Evolutionary conservation across 2,888 invertebrate species (phyloP).

Genomic region (Carcina quercana): DNA sequence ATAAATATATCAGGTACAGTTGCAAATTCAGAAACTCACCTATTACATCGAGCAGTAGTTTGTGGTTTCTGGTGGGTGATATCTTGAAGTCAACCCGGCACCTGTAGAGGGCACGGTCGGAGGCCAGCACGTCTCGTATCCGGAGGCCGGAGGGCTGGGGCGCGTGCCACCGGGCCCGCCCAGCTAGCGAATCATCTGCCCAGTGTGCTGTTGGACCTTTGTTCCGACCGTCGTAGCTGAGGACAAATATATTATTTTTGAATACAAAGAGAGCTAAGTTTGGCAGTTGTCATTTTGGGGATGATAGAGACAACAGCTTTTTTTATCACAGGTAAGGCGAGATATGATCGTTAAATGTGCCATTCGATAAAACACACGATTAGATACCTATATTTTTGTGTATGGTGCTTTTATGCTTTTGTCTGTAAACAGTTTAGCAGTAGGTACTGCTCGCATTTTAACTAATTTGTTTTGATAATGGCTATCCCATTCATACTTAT

Average conservation of each 20-base stretch:
- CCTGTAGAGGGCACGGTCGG: constrained; percentile 85
- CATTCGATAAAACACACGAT: no score
- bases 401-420: no score
- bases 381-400: no score
- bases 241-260: constrained; percentile 29
- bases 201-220: constrained; percentile 77
- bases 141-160: constrained; percentile 80
- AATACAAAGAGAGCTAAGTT: no score
- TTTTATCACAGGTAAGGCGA: no score
- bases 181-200: constrained; percentile 79
- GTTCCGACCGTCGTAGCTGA: constrained; percentile 81
- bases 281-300: no score
- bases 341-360: no score
- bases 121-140: constrained; percentile 79
- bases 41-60: constrained; percentile 82
- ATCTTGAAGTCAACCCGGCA: constrained; percentile 88
- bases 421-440: no score
- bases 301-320: no score
- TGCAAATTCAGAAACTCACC: constrained; percentile 66
- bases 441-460: no score
- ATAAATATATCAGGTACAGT: background rate
- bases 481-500: no score
- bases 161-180: constrained; percentile 81
- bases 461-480: no score
- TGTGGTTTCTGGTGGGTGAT: constrained; percentile 85